Conservation (phyloP, 2,888 invertebrate species). For the Dinocampus coccinellae region DNA sequence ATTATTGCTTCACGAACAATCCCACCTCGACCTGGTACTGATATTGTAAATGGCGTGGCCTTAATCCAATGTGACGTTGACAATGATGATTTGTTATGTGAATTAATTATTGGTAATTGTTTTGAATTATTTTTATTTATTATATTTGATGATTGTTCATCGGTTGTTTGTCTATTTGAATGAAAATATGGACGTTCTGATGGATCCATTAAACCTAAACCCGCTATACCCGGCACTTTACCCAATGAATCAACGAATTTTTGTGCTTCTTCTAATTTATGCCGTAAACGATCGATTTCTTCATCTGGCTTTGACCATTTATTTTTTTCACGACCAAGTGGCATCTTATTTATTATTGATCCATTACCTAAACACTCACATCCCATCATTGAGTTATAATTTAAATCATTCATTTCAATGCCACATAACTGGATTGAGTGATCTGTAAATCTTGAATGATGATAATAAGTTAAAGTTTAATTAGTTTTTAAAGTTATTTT, state of each 20-base stretch:
- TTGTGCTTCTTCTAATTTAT: constrained; percentile 58
- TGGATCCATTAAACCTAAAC: constrained; percentile 59
- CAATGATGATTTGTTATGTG: constrained; percentile 21
- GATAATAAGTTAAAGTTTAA: constrained; percentile 17
- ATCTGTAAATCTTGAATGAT: constrained; percentile 2
- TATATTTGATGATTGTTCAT: neutral
- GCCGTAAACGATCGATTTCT: constrained; percentile 56
- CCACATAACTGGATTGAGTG: neutral
- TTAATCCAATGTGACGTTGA: constrained; percentile 20
- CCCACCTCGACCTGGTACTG: constrained; percentile 49
- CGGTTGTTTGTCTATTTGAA: constrained; percentile 39
- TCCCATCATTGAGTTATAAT: neutral
- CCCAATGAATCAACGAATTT: constrained; percentile 62
- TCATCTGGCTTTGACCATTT: constrained; percentile 53
- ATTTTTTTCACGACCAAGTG: neutral
- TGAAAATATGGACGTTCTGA: constrained; percentile 61
- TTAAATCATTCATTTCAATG: neutral
- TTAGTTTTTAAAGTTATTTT: neutral
- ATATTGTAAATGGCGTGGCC: constrained; percentile 32
- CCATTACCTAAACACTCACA: neutral
- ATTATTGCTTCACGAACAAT: constrained; percentile 54
- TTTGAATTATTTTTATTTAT: neutral
- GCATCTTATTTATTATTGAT: neutral
- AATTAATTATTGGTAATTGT: constrained; percentile 27
- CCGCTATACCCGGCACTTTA: constrained; percentile 57